These are phyloP conservation scores for Daubentonia madagascariensis DNA, from an alignment of 2,113 vertebrate genomes.

Conservation along the genomic window DNA sequence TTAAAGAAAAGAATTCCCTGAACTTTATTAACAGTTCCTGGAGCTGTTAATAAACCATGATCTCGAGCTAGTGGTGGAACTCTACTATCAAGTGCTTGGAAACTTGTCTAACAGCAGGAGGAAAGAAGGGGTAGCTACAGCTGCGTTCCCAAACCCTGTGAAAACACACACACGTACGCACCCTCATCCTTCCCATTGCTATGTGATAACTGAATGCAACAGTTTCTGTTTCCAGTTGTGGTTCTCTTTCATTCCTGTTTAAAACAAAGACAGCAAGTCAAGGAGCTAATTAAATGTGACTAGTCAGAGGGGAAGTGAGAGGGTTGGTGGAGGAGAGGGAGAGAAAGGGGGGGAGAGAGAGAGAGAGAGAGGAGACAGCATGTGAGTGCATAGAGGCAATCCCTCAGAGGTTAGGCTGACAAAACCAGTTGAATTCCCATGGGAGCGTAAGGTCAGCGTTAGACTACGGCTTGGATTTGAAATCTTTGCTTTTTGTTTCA, in stretches of 20 bases:
- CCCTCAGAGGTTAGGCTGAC: neutral
- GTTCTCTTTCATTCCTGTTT: conserved; percentile 1
- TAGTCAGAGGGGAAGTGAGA: neutral
- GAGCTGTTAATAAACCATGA: neutral
- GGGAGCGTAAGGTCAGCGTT: neutral
- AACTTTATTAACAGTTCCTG: neutral
- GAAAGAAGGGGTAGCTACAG: neutral
- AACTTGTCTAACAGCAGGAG: neutral
- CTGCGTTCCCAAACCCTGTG: neutral
- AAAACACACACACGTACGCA: neutral
- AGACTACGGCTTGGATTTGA: neutral
- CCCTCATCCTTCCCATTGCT: neutral
- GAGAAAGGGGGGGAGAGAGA: neutral
- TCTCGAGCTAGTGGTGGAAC: neutral
- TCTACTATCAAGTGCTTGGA: neutral
- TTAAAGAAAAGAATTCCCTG: neutral
- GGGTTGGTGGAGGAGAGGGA: neutral
- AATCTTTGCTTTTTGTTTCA: neutral
- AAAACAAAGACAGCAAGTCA: neutral
- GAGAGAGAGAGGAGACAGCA: no score
- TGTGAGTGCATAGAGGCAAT: neutral
- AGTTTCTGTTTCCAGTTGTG: conserved; percentile 22
- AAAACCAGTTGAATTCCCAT: neutral
- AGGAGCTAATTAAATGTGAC: neutral
- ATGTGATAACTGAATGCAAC: neutral